A percentile compares a stretch with the other conserved stretches of the same genome.
Evolutionary conservation across 2,888 invertebrate genomes (phyloP).

Genomic region (Lepas anatifera): DNA sequence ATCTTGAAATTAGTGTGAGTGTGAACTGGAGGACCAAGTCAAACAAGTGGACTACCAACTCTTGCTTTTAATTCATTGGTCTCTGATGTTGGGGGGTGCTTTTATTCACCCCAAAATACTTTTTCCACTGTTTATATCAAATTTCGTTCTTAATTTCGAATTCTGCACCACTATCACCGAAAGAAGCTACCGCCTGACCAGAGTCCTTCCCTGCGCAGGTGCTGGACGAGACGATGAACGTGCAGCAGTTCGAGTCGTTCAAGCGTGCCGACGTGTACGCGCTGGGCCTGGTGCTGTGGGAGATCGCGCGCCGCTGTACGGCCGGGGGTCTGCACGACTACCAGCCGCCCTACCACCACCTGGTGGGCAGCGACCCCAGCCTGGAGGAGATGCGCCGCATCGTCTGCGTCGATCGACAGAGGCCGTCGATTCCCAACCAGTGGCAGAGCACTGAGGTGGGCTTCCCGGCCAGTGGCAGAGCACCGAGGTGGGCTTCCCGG

Average conservation of each 20-base stretch:
- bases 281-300: slow-evolving; percentile 92
- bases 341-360: slow-evolving; percentile 89
- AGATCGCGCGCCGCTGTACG: slow-evolving; percentile 48
- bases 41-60: too few species aligned
- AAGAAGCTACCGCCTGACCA: too few species aligned
- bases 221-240: slow-evolving; percentile 82
- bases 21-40: too few species aligned
- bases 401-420: slow-evolving; percentile 70
- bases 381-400: slow-evolving; percentile 90
- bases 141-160: too few species aligned
- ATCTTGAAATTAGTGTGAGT: too few species aligned
- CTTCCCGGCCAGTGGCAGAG: slow-evolving; percentile 79
- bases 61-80: too few species aligned
- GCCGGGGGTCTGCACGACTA: slow-evolving; percentile 53
- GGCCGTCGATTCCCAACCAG: slow-evolving; percentile 82
- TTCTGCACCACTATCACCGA: too few species aligned
- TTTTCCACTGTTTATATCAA: too few species aligned
- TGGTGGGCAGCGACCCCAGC: slow-evolving; percentile 86
- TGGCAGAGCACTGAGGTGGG: slow-evolving; percentile 50
- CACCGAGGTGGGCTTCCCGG: background rate
- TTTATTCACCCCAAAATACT: too few species aligned
- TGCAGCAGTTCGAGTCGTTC: slow-evolving; percentile 90
- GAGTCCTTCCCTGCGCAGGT: too few species aligned
- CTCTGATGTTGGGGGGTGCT: too few species aligned
- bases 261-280: slow-evolving; percentile 98